Percentiles rank a stretch among this genome's conserved stretches.
Conservation (phyloP, 2,888 invertebrate genomes). For the Neoscelio sp. region DNA sequence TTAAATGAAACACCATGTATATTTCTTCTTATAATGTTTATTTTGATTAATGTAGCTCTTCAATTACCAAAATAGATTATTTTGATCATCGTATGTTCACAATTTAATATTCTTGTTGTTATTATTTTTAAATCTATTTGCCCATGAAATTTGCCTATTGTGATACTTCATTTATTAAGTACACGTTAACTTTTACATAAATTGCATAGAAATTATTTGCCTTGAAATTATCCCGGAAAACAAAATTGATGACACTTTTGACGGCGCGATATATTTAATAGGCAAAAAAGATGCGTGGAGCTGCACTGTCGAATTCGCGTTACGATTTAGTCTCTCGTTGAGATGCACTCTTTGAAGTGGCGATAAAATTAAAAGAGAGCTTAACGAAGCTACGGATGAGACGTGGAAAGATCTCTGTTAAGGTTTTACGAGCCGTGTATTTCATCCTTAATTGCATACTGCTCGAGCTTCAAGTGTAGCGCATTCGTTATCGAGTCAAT, state of each 20-base stretch:
- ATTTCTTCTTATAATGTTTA: too few relatives aligned
- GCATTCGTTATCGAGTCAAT: conserved; percentile 8
- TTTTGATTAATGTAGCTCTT: too few relatives aligned
- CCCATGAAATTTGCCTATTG: too few relatives aligned
- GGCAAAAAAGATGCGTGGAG: too few relatives aligned
- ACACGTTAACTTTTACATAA: too few relatives aligned
- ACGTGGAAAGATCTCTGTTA: conserved; percentile 8
- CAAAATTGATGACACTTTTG: neutral
- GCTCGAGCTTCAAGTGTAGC: conserved; percentile 2
- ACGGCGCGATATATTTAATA: neutral
- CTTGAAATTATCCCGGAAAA: neutral
- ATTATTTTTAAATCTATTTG: too few relatives aligned
- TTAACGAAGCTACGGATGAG: conserved; percentile 18
- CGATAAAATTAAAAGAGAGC: conserved; percentile 12
- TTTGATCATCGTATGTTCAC: too few relatives aligned
- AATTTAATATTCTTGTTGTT: too few relatives aligned
- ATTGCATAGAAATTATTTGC: neutral
- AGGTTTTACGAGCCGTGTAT: conserved; percentile 9
- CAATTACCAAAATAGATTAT: too few relatives aligned
- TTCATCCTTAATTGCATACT: conserved; percentile 15
- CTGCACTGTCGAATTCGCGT: conserved; percentile 2
- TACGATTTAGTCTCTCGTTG: neutral
- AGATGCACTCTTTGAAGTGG: neutral
- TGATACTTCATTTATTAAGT: too few relatives aligned
- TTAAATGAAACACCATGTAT: too few relatives aligned